These are phyloP conservation scores for Ammodytes marinus DNA, from an alignment of 2,113 vertebrate species.

Conservation along the genomic window DNA sequence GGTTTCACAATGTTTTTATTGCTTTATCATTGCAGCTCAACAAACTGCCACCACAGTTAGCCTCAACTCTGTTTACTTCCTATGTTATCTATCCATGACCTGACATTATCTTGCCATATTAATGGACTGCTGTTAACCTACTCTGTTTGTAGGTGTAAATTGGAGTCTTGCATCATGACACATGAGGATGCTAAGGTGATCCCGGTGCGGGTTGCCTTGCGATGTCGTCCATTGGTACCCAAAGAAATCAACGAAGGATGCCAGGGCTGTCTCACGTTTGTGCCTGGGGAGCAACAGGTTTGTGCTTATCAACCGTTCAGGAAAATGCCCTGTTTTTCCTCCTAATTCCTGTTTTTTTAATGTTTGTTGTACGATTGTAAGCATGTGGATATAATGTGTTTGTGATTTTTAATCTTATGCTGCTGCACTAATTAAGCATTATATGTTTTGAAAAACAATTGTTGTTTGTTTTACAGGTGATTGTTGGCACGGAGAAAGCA, in stretches of 20 bases:
- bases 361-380: background rate
- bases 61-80: background rate
- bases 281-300: slow-evolving; percentile 92
- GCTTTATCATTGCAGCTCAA: background rate
- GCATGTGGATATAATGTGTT: background rate
- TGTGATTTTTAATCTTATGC: background rate
- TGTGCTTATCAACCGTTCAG: background rate
- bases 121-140: background rate
- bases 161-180: slow-evolving; percentile 72
- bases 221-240: slow-evolving; percentile 92
- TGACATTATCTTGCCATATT: background rate
- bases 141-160: background rate
- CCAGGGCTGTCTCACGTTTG: slow-evolving; percentile 91
- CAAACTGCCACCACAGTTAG: background rate
- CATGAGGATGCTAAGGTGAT: slow-evolving; percentile 89
- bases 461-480: slow-evolving; percentile 83
- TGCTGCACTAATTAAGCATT: background rate
- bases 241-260: slow-evolving; percentile 94
- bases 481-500: slow-evolving; percentile 91
- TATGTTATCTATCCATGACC: background rate
- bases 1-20: too few species aligned
- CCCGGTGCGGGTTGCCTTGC: slow-evolving; percentile 93
- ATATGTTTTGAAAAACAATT: background rate
- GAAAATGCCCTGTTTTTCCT: background rate
- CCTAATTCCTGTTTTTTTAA: background rate